Base-by-base conservation (phyloP, 2,888 invertebrate genomes). In the Eupithecia insigniata region DNA sequence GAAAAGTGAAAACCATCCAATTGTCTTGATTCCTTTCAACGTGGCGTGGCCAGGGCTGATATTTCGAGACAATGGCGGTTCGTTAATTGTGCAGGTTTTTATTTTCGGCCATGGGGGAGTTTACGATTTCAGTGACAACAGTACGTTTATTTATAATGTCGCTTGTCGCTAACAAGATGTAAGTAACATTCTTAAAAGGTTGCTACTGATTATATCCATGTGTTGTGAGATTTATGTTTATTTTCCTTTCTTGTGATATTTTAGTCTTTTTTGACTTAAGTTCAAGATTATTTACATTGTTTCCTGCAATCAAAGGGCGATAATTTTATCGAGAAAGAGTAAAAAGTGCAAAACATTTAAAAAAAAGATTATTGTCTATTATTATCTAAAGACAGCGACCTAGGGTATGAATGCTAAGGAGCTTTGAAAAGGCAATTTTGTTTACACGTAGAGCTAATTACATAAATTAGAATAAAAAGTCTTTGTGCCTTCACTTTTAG, bases 11-110 rank as follows among this genome's bases (percentile, higher is more conserved):
- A 46, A 51, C 34, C 69, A 58, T 70, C 68, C 66, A 73, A 73
- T 74, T 74, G 71, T 74, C 69, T 73, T 72, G 69, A 76, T 72
- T 70, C 74, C 69, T 69, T 68, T 73, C 73, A 72, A 62, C 71
- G 55, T 69, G 60, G 66, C 66, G 73, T 76, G 80, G 79, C 79
- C 77, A 81, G 79, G 81, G 83, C 78, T 80, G 81, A 77, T 83
- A 85, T 84, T 85, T 83, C 75, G 78, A 83, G 83, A 88, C 85
- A 87, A 87, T 85, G 81, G 80, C 76, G 74, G 79, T 76, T 78
- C 80, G 84, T 85, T 87, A 87, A 88, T 87, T 87, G 87, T 81
- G 77, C 82, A 83, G 75, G 74, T 76, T 79, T 67, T 69, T 76
- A 75, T 77, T 79, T 79, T 74, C 51, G 70, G 65, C 61, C 60